A percentile compares a stretch with the other conserved stretches of the same genome.
phyloP scores from a whole-genome alignment of 2,797 vertebrate species.

The Phrynocephalus guinanensis region DNA sequence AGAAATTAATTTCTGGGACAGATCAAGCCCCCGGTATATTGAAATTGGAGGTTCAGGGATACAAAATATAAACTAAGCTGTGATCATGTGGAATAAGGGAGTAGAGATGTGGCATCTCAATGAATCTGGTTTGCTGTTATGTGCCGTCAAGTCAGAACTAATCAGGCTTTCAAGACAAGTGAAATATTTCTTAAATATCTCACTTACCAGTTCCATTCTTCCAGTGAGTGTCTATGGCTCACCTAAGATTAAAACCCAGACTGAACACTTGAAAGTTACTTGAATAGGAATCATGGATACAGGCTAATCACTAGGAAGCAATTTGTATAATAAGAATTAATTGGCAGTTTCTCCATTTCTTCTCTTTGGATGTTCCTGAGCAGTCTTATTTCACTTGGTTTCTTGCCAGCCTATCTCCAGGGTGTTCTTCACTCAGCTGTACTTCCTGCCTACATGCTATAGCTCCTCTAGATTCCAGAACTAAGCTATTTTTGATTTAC shows the following conservation, averaged over 20 bases:
- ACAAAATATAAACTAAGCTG: not conserved
- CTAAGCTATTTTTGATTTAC: not conserved
- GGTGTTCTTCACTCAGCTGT: not conserved
- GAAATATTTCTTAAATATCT: no score
- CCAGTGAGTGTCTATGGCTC: no score
- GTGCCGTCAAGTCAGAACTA: no score
- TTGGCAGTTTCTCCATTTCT: not conserved
- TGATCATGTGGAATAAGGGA: not conserved
- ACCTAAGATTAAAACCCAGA: no score
- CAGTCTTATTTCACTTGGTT: not conserved
- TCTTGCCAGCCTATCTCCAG: not conserved
- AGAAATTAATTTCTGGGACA: not conserved
- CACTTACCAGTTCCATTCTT: no score
- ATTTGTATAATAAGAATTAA: not conserved
- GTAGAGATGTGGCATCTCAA: not conserved
- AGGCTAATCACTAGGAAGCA: not conserved
- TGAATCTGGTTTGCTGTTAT: no score
- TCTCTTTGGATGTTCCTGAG: conserved; percentile 2
- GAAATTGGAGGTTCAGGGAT: not conserved
- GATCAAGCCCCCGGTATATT: not conserved
- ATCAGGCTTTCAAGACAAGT: no score
- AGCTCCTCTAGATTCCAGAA: not conserved
- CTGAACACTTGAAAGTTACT: no score
- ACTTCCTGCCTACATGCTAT: not conserved
- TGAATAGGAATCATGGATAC: no score